Conservation (phyloP, 2,888 invertebrate species). For the Drosophila niveifrons region DNA sequence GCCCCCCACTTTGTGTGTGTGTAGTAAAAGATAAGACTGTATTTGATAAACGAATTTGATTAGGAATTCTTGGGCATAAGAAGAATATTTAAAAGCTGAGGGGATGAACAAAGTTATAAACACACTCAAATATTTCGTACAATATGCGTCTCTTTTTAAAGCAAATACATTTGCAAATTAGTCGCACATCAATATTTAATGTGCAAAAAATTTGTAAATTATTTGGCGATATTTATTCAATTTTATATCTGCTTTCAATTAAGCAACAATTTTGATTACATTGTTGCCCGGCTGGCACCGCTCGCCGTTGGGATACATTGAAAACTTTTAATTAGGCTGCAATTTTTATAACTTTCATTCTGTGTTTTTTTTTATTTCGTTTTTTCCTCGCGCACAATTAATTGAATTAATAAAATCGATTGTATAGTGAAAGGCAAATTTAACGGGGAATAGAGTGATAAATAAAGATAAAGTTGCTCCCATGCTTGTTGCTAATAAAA, state of each 20-base stretch:
- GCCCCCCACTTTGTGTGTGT: conserved; percentile 7
- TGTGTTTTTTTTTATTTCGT: neutral
- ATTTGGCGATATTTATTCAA: conserved; percentile 1
- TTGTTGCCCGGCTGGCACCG: neutral
- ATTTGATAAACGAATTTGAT: conserved; percentile 44
- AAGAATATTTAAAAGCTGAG: conserved; percentile 9
- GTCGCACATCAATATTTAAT: neutral
- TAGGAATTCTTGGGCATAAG: conserved; percentile 23
- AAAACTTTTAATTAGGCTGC: neutral
- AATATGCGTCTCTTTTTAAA: too few relatives aligned
- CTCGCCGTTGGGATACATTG: neutral
- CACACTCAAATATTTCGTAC: neutral
- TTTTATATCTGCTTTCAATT: conserved; percentile 1
- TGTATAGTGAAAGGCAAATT: neutral
- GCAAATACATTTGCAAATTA: neutral
- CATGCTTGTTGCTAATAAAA: too few relatives aligned
- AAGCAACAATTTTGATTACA: conserved; percentile 3
- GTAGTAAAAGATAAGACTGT: conserved; percentile 22
- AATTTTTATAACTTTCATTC: neutral
- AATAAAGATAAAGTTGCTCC: neutral
- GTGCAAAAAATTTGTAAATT: neutral
- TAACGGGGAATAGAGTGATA: too few relatives aligned
- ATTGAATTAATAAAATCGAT: neutral
- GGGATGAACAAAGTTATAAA: neutral
- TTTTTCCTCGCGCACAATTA: neutral